Conservation (phyloP, 2,113 vertebrate genomes). For the Ifrita kowaldi region DNA sequence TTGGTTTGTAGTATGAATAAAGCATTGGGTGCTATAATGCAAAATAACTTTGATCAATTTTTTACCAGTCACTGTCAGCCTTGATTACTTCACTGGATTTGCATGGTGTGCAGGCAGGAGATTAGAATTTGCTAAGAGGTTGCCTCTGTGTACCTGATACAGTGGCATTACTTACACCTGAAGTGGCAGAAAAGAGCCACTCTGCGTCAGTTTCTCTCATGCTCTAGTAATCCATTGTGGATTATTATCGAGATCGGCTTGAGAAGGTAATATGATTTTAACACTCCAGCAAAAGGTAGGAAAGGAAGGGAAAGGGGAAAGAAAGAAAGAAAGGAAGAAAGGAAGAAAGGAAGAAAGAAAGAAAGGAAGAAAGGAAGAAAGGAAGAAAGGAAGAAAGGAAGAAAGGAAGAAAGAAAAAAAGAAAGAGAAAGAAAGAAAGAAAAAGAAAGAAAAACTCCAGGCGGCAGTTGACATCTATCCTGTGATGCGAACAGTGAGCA, state of each 20-base stretch:
- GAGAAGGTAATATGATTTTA: neutral
- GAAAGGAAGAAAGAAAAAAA: neutral
- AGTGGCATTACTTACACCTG: neutral
- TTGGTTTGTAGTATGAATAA: neutral
- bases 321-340: neutral
- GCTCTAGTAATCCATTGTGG: neutral
- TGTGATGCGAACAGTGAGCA: neutral
- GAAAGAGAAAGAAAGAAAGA: too few relatives aligned
- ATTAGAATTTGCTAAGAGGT: neutral
- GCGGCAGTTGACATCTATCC: neutral
- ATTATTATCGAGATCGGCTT: neutral
- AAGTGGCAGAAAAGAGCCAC: neutral
- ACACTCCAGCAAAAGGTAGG: neutral
- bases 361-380: neutral
- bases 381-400: neutral
- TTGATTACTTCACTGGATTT: neutral
- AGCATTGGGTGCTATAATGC: neutral
- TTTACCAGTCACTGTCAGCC: neutral
- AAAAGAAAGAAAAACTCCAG: too few relatives aligned
- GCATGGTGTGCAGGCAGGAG: neutral
- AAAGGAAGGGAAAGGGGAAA: neutral
- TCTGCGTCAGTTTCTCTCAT: neutral
- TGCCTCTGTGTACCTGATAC: neutral
- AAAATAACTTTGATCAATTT: neutral
- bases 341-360: neutral